phyloP scores from a whole-genome alignment of 2,888 invertebrate species.

The Drosophila pullipes region DNA sequence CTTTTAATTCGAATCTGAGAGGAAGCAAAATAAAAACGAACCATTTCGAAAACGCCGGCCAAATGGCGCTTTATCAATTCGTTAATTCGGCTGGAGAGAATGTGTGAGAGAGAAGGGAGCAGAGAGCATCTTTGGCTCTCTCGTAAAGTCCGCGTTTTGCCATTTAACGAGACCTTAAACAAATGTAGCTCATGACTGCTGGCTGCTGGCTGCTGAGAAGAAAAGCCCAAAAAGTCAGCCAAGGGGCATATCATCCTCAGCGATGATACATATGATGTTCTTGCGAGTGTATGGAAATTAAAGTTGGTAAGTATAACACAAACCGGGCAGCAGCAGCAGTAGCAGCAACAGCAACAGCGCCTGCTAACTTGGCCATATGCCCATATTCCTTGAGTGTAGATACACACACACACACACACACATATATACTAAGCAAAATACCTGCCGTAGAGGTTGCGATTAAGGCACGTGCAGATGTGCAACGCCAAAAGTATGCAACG shows the following conservation, averaged over 20 bases:
- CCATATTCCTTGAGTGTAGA: conserved; percentile 21
- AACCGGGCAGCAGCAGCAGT: conserved; percentile 21
- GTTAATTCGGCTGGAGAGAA: not conserved
- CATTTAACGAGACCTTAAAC: conserved; percentile 48
- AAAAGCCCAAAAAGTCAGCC: conserved; percentile 38
- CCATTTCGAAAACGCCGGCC: conserved; percentile 37
- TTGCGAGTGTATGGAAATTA: conserved; percentile 26
- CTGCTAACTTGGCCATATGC: conserved; percentile 40
- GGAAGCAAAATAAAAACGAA: conserved; percentile 41
- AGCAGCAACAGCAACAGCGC: conserved; percentile 25
- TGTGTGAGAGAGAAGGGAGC: not conserved
- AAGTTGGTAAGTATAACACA: conserved; percentile 48
- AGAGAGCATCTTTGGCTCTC: conserved; percentile 18
- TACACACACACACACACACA: conserved; percentile 23
- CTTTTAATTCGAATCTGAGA: conserved; percentile 8
- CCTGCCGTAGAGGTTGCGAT: conserved; percentile 2
- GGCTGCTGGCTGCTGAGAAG: conserved; percentile 33
- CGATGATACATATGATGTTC: conserved; percentile 28
- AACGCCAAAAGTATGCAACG: conserved; percentile 57
- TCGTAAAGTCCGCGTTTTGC: conserved; percentile 11
- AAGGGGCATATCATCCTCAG: conserved; percentile 43
- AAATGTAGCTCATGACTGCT: conserved; percentile 36
- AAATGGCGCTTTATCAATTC: conserved; percentile 53
- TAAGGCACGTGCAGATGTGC: conserved; percentile 42
- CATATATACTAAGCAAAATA: conserved; percentile 8